phyloP scores from a whole-genome alignment of 2,888 invertebrate species.

The Polydesmus complanatus region DNA sequence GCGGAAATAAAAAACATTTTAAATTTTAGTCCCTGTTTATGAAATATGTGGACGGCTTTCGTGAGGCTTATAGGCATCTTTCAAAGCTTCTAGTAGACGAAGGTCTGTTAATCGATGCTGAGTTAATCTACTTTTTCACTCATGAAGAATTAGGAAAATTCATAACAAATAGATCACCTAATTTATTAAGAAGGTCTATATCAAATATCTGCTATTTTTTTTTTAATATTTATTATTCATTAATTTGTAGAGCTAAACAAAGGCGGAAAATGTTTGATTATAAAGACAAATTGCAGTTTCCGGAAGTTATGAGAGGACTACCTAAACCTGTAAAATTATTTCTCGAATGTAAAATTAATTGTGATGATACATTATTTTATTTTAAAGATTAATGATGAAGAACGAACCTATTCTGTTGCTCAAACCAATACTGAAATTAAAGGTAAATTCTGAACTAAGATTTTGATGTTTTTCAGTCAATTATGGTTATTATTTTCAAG shows the following conservation, averaged over 20 bases:
- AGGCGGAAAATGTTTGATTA: slow-evolving; percentile 12
- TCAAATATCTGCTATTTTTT: background rate
- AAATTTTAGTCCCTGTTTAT: slow-evolving; percentile 15
- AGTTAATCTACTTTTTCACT: slow-evolving; percentile 19
- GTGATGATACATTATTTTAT: background rate
- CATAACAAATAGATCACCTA: slow-evolving; percentile 16
- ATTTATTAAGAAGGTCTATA: slow-evolving; percentile 15
- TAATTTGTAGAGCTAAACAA: slow-evolving; percentile 15
- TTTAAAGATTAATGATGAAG: background rate
- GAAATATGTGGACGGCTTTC: slow-evolving; percentile 14
- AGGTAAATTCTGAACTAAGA: background rate
- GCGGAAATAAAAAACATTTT: too few species aligned
- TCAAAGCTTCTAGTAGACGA: slow-evolving; percentile 18
- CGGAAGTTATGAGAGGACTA: slow-evolving; percentile 18
- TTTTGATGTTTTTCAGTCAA: background rate
- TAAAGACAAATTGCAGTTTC: slow-evolving; percentile 17
- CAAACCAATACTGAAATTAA: background rate
- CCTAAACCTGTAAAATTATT: slow-evolving; percentile 19
- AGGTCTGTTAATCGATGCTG: slow-evolving; percentile 19
- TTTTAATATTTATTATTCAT: background rate
- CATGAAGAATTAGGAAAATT: slow-evolving; percentile 19
- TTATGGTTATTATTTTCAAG: slow-evolving; percentile 30
- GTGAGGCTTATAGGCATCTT: slow-evolving; percentile 16
- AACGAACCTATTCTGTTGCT: background rate
- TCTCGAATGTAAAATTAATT: background rate